A percentile compares a stretch with the other conserved stretches of the same genome.
These are phyloP conservation scores for Balearica regulorum DNA, from an alignment of 2,797 vertebrate genomes.

Conservation along the genomic window DNA sequence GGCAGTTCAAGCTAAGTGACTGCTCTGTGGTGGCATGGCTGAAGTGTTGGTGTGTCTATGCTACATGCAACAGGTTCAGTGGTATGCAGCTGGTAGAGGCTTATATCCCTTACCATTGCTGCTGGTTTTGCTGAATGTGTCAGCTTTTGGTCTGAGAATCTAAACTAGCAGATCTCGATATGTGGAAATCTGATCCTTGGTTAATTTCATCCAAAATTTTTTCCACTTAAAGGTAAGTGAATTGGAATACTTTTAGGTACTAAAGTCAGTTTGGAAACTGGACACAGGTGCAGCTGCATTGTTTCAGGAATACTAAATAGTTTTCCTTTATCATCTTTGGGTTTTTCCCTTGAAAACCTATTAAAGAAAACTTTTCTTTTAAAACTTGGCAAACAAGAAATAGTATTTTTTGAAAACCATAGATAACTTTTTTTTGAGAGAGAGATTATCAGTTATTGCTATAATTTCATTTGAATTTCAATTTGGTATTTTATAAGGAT, in stretches of 20 bases:
- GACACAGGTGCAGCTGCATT: neutral
- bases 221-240: neutral
- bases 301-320: neutral
- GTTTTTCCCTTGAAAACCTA: neutral
- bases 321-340: neutral
- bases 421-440: no score
- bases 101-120: neutral
- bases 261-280: neutral
- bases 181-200: neutral
- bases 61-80: fast-evolving
- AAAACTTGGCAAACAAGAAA: neutral
- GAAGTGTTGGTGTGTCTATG: fast-evolving
- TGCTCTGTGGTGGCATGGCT: neutral
- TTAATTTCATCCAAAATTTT: neutral
- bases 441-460: neutral
- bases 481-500: neutral
- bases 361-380: neutral
- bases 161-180: neutral
- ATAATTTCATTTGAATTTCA: neutral
- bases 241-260: neutral
- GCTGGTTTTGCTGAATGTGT: neutral
- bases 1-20: neutral
- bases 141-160: neutral
- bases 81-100: neutral
- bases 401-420: neutral